Evolutionary conservation across 2,888 invertebrate genomes (phyloP), one percentile per base, ranked within the genome.

Genomic region (Drosophila anomalata): DNA sequence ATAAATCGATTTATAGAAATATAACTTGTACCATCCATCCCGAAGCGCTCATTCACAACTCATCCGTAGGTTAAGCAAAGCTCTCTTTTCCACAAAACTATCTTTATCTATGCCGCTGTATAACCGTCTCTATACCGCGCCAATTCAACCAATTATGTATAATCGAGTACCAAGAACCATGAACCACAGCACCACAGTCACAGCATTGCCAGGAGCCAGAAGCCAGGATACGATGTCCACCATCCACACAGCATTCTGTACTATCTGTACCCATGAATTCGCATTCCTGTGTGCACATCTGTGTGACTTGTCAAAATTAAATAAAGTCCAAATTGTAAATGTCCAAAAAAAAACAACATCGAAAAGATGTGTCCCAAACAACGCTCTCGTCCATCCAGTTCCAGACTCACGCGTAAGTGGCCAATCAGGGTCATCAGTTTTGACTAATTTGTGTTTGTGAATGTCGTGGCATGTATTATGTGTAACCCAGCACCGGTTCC

Each of bases 101-200:
- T 58, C 41, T 11, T 47, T 62, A 33, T 55, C 52, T 50, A 62
- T 42, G 44, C 68, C 63, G 70, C 76, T 78, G 44, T 75, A 53
- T 82, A 73, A 73, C 55, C 42, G 46, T 65, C 50, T 61, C 73
- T 67, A 79, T 47, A 75, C 46, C 54, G 78, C 57, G 57, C n/a
- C 7, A 58, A 61, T 20, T 42, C 59, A 58, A 71, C 56, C 76
- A 62, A 55, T 50, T 48, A 59, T 20, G 14, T 3, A 9, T 12
- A 12, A 70, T 50, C 33, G 63, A 70, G 42, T 24, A 33, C 33
- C 56, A 59, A 54, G 53, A 50, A 57, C 46, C 17, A 26, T 31
- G 67, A 54, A 48, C 42, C 36, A 31, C 51, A 54, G 55, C 65
- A 78, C 48, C 51, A 56, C 54, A 63, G 50, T 63, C 59, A 56